Conservation (phyloP, 2,888 invertebrate genomes). For the Cylindroiulus punctatus region DNA sequence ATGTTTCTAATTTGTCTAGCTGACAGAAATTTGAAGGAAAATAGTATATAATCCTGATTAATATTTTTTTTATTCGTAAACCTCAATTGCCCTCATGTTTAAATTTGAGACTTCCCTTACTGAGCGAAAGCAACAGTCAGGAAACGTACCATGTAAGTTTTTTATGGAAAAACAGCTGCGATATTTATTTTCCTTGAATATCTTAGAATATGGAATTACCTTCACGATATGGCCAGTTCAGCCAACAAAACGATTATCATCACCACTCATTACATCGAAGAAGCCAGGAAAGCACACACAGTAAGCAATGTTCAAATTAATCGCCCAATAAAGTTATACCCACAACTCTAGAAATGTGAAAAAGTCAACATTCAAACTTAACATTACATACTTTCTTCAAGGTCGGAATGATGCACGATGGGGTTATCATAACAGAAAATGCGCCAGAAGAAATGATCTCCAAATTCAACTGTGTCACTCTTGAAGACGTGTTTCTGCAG, state of each 20-base stretch:
- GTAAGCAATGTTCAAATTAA: neutral
- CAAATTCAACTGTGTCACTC: slow-evolving; percentile 31
- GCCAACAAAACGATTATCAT: slow-evolving; percentile 85
- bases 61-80: no score
- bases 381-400: neutral
- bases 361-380: no score
- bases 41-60: no score
- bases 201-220: slow-evolving; percentile 29
- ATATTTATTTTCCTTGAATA: neutral
- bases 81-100: no score
- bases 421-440: slow-evolving; percentile 19
- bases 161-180: neutral
- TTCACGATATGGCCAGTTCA: slow-evolving; percentile 7
- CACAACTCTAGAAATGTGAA: no score
- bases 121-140: no score
- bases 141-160: no score
- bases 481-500: slow-evolving; percentile 9
- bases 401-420: slow-evolving; percentile 48
- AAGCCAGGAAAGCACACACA: slow-evolving; percentile 71
- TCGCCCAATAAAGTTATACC: no score
- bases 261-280: slow-evolving; percentile 96
- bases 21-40: no score
- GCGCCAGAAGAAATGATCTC: slow-evolving; percentile 22
- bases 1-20: no score
- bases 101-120: no score